A percentile compares a stretch with the other conserved stretches of the same genome.
Conservation (phyloP, 2,113 vertebrate species). For the Dicaeum eximium region DNA sequence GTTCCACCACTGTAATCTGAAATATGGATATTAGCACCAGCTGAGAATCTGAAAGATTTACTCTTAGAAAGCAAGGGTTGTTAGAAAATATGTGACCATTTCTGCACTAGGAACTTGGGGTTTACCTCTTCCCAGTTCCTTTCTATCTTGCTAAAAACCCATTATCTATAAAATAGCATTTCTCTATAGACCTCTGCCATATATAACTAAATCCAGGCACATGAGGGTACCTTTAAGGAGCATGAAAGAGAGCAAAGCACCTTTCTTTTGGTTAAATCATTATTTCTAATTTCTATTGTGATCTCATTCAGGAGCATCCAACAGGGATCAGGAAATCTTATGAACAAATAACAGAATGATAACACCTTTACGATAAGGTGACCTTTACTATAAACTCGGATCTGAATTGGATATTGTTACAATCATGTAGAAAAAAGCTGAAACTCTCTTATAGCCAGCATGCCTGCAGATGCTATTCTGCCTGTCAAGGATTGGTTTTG, state of each 20-base stretch:
- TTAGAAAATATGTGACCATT: background rate
- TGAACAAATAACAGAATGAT: background rate
- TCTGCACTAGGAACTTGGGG: background rate
- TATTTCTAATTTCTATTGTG: background rate
- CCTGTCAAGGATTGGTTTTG: background rate
- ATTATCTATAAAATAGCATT: background rate
- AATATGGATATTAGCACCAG: background rate
- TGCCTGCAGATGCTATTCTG: background rate
- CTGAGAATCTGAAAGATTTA: background rate
- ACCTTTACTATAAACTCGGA: background rate
- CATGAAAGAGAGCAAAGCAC: background rate
- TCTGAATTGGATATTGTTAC: background rate
- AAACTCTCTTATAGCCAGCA: background rate
- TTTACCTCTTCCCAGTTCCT: background rate
- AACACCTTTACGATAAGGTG: background rate
- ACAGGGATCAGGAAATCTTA: background rate
- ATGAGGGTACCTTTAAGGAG: background rate
- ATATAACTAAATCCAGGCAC: background rate
- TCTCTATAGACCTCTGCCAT: background rate
- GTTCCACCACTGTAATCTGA: background rate
- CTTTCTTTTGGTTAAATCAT: background rate
- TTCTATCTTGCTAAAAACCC: background rate
- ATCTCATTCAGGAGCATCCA: background rate
- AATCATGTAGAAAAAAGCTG: background rate
- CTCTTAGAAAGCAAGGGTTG: background rate